Base-by-base conservation (phyloP, 2,888 invertebrate genomes). In the Harpalus rubripes region DNA sequence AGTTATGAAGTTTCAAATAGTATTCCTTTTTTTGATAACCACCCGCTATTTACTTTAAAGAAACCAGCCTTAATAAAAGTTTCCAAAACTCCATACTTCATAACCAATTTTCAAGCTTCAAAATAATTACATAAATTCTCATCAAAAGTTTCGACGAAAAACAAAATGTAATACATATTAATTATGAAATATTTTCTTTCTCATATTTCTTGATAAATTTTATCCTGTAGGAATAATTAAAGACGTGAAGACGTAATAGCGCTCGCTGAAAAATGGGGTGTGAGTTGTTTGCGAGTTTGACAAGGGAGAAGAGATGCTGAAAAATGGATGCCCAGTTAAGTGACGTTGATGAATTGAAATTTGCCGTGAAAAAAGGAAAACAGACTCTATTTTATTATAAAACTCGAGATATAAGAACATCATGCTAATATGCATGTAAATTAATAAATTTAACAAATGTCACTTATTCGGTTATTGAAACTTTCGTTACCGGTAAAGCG, bases 101-200 rank as follows among this genome's bases (percentile, higher is more conserved):
- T 32, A 32, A 32, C 2, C 5, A 4, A 32, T 32, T 32, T 32
- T 32, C 32, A 32, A 32, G 32, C 32, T 32, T 32, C 32, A 32
- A 32, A 32, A 32, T 32, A 32, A 32, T 32, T 32, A 32, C 32
- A 12, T 52, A 7, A 52, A 52, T 6, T 52, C 12, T 52, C 8
- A 52, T 52, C 44, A 52, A 52, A 52, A 52, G 10, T 52, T 52
- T 10, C 1, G 8, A 52, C 1, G 44, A 52, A 52, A 52, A 7
- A 44, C 44, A 44, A 52, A 52, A 52, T 10, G 44, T 52, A 52
- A 52, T 52, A 52, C 44, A 52, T 52, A 52, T 52, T 52, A 52
- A 52, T 52, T 52, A 52, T 12, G 6, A 52, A 52, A 8, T 12
- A 12, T 52, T 52, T 52, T 8, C 44, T 6, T 52, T 8, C 44